phyloP scores from a whole-genome alignment of 2,888 invertebrate species.

The Eubasilissa splendida region DNA sequence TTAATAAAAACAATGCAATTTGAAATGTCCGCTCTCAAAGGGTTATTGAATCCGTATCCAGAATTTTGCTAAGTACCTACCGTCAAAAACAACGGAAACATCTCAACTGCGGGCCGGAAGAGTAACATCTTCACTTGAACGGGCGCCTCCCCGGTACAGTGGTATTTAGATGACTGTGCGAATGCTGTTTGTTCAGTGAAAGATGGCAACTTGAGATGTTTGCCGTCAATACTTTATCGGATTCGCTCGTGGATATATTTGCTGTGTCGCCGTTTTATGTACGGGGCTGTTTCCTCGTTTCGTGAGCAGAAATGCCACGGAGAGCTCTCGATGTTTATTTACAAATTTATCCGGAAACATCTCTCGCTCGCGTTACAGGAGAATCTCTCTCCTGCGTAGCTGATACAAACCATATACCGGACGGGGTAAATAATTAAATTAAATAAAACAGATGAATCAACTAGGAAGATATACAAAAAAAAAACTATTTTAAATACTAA shows the following conservation, averaged over 20 bases:
- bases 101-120: conserved; percentile 18
- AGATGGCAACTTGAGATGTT: conserved; percentile 24
- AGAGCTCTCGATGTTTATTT: too few species aligned
- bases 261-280: not conserved
- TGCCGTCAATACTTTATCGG: conserved; percentile 17
- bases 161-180: not conserved
- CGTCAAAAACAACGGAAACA: conserved; percentile 23
- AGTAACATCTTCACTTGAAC: conserved; percentile 20
- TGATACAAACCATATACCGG: too few species aligned
- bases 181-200: conserved; percentile 14
- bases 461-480: too few species aligned
- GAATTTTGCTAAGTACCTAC: conserved; percentile 11
- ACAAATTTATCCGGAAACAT: too few species aligned
- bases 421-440: too few species aligned
- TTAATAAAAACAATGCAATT: not conserved
- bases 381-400: too few species aligned
- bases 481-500: too few species aligned
- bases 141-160: conserved; percentile 17
- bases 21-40: not conserved
- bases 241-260: not conserved
- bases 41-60: conserved; percentile 4
- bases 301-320: not conserved
- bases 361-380: too few species aligned
- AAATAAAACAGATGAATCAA: too few species aligned
- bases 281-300: not conserved